phyloP scores from a whole-genome alignment of 2,797 vertebrate species.

The Borostomias antarcticus region DNA sequence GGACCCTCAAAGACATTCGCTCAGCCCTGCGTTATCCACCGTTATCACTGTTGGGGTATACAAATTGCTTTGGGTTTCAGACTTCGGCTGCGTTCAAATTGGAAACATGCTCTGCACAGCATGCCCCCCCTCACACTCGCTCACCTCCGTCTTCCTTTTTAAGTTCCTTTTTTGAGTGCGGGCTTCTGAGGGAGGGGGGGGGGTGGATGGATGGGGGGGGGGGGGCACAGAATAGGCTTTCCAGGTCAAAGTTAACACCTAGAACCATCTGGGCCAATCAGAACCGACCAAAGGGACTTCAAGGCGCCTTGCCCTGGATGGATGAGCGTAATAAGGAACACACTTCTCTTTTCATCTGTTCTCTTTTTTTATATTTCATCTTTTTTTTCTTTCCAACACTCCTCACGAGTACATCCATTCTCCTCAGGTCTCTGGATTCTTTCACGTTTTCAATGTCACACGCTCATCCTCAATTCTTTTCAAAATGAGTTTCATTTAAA shows the following conservation, averaged over 20 bases:
- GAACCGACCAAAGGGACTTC: slow-evolving; percentile 31
- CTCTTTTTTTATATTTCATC: neutral
- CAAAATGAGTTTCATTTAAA: too few relatives aligned
- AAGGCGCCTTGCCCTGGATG: slow-evolving; percentile 10
- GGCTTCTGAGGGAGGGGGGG: slow-evolving; percentile 20
- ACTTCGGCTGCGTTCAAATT: slow-evolving; percentile 18
- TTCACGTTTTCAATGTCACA: neutral
- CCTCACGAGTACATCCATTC: neutral
- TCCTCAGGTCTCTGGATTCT: neutral
- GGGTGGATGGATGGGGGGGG: too few relatives aligned
- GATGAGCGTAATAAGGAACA: neutral
- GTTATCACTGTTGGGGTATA: slow-evolving; percentile 22
- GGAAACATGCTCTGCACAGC: slow-evolving; percentile 32
- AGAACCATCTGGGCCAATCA: slow-evolving; percentile 44
- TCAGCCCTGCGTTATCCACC: slow-evolving; percentile 40
- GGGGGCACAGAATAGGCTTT: slow-evolving; percentile 39
- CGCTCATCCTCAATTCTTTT: neutral
- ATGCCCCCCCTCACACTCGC: neutral
- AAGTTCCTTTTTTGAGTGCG: slow-evolving; percentile 38
- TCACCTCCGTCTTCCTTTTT: slow-evolving; percentile 35
- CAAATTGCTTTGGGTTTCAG: slow-evolving; percentile 37
- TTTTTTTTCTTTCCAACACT: neutral
- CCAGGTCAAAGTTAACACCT: slow-evolving; percentile 38
- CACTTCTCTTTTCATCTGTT: neutral
- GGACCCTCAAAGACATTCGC: slow-evolving; percentile 17